Conservation (phyloP, 1,140 invertebrate species). For the Chironomus tepperi region DNA sequence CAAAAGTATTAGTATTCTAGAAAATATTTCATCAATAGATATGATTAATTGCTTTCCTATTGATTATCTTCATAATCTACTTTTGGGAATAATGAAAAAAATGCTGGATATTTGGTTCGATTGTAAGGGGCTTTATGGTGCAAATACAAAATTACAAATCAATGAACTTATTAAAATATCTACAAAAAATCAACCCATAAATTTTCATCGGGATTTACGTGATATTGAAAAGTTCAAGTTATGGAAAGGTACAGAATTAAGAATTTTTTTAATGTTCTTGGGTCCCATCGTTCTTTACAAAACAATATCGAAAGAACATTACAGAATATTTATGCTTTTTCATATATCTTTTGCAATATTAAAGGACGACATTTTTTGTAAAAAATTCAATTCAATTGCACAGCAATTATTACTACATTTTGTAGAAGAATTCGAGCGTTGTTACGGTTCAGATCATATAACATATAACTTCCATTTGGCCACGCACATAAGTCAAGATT, state of each 20-base stretch:
- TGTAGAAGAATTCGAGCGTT: conserved; percentile 26
- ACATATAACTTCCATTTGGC: conserved; percentile 30
- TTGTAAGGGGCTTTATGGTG: background rate
- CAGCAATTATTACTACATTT: conserved; percentile 28
- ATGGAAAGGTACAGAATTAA: conserved; percentile 37
- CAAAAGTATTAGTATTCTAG: background rate
- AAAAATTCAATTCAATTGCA: conserved; percentile 24
- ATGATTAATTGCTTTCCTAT: conserved; percentile 27
- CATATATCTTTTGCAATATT: conserved; percentile 27
- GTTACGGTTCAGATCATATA: conserved; percentile 29
- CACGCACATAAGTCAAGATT: conserved; percentile 30
- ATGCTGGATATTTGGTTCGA: conserved; percentile 26
- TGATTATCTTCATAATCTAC: conserved; percentile 28
- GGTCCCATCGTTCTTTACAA: conserved; percentile 34
- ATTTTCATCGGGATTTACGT: conserved; percentile 27
- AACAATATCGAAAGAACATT: conserved; percentile 27
- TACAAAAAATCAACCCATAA: conserved; percentile 25
- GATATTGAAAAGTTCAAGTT: conserved; percentile 23
- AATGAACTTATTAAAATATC: background rate
- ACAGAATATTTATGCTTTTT: conserved; percentile 29
- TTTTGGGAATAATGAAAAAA: conserved; percentile 27
- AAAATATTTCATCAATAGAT: conserved; percentile 18
- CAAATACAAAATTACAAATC: conserved; percentile 13
- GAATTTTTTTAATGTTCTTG: conserved; percentile 39
- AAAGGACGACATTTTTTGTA: conserved; percentile 22